phyloP scores from a whole-genome alignment of 2,888 invertebrate species.

The Arctia plantaginis region DNA sequence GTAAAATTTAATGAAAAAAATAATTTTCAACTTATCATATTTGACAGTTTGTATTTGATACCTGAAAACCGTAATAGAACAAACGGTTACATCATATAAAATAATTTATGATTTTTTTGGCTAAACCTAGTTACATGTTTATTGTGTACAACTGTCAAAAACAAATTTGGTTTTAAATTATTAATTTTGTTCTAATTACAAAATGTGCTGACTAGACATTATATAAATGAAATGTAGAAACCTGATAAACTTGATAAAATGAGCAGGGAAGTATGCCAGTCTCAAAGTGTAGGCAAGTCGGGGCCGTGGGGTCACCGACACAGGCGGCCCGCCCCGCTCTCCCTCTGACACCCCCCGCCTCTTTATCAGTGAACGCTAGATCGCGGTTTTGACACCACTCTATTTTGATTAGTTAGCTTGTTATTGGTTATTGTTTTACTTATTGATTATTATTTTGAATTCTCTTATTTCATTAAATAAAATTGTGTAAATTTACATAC shows the following conservation, averaged over 20 bases:
- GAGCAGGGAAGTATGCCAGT: constrained; percentile 67
- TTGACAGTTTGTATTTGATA: neutral
- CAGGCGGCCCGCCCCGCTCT: constrained; percentile 60
- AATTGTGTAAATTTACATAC: neutral
- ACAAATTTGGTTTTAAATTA: neutral
- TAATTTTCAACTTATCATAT: neutral
- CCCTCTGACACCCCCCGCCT: constrained; percentile 48
- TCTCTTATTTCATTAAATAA: neutral
- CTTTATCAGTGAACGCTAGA: constrained; percentile 58
- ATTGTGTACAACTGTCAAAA: neutral
- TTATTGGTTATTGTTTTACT: neutral
- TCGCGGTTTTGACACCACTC: constrained; percentile 47
- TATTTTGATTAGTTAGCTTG: constrained; percentile 29
- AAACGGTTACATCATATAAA: neutral
- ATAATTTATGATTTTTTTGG: neutral
- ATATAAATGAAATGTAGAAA: constrained; percentile 36
- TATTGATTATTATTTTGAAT: neutral
- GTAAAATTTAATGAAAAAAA: too few species aligned
- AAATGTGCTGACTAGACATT: neutral
- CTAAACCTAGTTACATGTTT: neutral
- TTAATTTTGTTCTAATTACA: neutral
- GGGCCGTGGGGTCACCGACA: constrained; percentile 84
- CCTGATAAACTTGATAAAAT: constrained; percentile 52
- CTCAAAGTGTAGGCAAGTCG: constrained; percentile 68
- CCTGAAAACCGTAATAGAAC: neutral